Base-by-base conservation (phyloP, 37 sponge, comb jelly and placozoan species). In the Axinella damicornis region DNA sequence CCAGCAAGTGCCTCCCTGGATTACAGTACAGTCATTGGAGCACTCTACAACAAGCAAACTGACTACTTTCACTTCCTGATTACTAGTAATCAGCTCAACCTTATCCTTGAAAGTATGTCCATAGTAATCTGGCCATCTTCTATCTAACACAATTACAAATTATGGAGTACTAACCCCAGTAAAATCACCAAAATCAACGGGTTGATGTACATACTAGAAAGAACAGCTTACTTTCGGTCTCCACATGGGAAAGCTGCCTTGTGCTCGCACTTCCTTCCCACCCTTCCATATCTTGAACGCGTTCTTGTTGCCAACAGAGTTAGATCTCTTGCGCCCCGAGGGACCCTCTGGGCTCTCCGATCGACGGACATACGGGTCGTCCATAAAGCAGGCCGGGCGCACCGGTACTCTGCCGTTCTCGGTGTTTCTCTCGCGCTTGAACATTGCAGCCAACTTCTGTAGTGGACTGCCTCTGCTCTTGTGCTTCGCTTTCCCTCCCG, bases 321-420 rank as follows among this genome's bases (percentile, higher is more conserved):
- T 54, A 24, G 53, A 52, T 28, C 39, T 67, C 19, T 16, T 65
- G 17, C 69, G 24, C 11, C 53, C 74, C 28, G 58, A 19, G 20
- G 85, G 76, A 12, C 54, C 54, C 0, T 84, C 85, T 32, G 81
- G 81, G 27, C 83, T 83, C 62, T 71, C 73, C 5, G 83, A 73
- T 1, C 64, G 18, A 20, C 64, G 46, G 11, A 46, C 64, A 30
- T 37, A 59, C 0, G n/a, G 57, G 15, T 72, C 71, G 15, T 83
- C 83, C 2, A 12, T 64, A 53, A 83, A 83, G 53, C 81, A 80
- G 28, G 83, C 34, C 22, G 83, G 83, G 0, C 73, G 71, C 9
- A 83, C 73, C 9, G 73, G 73, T 20, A 83, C 62, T 5, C 25
- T 61, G 0, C 83, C 83, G 27, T 71, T 38, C 21, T 83, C 83